These are phyloP conservation scores for Sebastolobus alascanus DNA, from an alignment of 2,797 vertebrate species.

Conservation along the genomic window DNA sequence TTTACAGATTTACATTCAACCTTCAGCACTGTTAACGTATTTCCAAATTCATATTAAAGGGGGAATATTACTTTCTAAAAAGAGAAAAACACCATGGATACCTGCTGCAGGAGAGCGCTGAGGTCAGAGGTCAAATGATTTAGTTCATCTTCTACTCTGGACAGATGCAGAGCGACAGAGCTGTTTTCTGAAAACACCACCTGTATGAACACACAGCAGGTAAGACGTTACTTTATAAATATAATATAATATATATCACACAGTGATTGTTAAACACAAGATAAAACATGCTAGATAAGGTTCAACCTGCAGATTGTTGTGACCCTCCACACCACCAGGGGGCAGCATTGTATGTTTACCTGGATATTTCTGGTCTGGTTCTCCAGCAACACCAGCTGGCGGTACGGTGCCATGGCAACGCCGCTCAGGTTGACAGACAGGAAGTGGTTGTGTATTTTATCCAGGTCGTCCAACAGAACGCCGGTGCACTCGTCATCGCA, in stretches of 20 bases:
- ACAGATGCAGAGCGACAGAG: conserved; percentile 58
- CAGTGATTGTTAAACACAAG: too few species aligned
- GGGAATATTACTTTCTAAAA: too few species aligned
- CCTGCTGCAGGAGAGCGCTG: conserved; percentile 82
- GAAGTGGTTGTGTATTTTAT: conserved; percentile 67
- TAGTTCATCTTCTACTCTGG: conserved; percentile 72
- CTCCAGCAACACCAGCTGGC: conserved; percentile 85
- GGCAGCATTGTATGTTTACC: conserved; percentile 74
- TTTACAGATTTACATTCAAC: not conserved
- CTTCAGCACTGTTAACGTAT: too few species aligned
- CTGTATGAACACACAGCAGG: conserved; percentile 26
- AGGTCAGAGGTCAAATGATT: conserved; percentile 75
- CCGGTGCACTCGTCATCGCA: conserved; percentile 92
- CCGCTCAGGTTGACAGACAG: conserved; percentile 86
- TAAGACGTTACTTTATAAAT: not conserved
- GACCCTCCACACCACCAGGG: too few species aligned
- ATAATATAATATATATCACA: too few species aligned
- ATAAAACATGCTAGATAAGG: too few species aligned
- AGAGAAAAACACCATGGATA: conserved; percentile 47
- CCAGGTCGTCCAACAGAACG: conserved; percentile 86
- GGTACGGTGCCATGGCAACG: conserved; percentile 79
- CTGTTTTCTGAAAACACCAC: conserved; percentile 54
- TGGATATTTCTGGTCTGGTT: conserved; percentile 82
- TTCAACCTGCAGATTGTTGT: too few species aligned
- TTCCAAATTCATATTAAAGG: too few species aligned